Conservation (phyloP, 2,888 invertebrate genomes). For the Mantis religiosa region DNA sequence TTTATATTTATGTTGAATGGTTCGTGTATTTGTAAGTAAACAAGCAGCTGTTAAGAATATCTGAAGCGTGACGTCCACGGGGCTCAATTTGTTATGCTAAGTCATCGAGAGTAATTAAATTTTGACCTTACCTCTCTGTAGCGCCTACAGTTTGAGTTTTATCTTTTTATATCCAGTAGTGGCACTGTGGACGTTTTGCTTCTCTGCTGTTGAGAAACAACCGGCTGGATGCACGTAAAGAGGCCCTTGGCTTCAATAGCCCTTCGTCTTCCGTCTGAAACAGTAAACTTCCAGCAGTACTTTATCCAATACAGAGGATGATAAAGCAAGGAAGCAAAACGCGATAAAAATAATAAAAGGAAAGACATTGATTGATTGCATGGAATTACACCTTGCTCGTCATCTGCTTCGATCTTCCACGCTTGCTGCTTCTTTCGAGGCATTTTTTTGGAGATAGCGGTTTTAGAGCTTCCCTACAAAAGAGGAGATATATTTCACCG, state of each 20-base stretch:
- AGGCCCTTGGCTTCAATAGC: not conserved
- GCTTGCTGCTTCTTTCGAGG: not conserved
- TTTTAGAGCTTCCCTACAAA: too few species aligned
- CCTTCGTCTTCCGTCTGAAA: not conserved
- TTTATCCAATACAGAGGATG: not conserved
- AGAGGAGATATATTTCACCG: too few species aligned
- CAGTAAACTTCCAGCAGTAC: not conserved
- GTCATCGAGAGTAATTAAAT: too few species aligned
- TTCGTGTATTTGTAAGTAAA: too few species aligned
- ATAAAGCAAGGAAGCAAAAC: not conserved
- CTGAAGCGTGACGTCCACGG: too few species aligned
- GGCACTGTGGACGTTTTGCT: not conserved
- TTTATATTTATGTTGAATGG: too few species aligned
- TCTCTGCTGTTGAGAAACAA: not conserved
- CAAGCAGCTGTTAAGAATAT: too few species aligned
- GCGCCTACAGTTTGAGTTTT: not conserved
- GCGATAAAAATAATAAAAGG: not conserved
- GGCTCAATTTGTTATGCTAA: too few species aligned
- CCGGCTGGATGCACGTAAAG: not conserved
- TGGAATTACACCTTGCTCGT: not conserved
- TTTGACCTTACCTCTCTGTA: too few species aligned
- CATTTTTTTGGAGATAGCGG: not conserved
- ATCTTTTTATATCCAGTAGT: not conserved
- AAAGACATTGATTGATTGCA: not conserved
- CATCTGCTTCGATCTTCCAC: not conserved